phyloP scores from a whole-genome alignment of 2,888 invertebrate species.

The Ectemnius continuus region DNA sequence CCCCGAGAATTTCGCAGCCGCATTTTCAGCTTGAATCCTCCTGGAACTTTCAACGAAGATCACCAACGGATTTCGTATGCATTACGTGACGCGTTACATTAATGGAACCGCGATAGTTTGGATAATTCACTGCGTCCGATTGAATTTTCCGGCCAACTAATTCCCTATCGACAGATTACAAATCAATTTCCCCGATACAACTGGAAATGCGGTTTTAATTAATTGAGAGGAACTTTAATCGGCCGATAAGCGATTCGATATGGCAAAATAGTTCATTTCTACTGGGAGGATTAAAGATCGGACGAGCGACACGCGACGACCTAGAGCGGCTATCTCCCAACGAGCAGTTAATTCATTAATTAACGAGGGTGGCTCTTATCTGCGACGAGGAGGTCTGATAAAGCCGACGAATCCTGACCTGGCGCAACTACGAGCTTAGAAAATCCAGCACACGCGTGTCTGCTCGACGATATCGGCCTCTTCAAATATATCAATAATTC shows the following conservation, averaged over 20 bases:
- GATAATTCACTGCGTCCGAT: slow-evolving; percentile 12
- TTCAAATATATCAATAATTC: slow-evolving; percentile 10
- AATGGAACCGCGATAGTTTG: slow-evolving; percentile 30
- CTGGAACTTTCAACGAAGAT: slow-evolving; percentile 28
- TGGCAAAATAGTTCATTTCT: slow-evolving; percentile 27
- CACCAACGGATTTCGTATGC: slow-evolving; percentile 21
- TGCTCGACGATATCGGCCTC: slow-evolving; percentile 7
- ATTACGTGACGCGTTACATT: slow-evolving; percentile 20
- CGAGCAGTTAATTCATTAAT: slow-evolving; percentile 53
- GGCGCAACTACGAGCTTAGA: slow-evolving; percentile 17
- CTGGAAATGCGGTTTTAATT: too few relatives aligned
- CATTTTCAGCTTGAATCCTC: slow-evolving; percentile 24
- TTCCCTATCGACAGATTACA: background rate
- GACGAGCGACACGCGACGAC: slow-evolving; percentile 27
- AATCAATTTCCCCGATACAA: too few relatives aligned
- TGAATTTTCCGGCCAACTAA: too few relatives aligned
- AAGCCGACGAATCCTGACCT: slow-evolving; percentile 43
- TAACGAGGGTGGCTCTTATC: slow-evolving; percentile 53
- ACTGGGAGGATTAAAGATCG: slow-evolving; percentile 30
- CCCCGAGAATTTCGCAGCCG: slow-evolving; percentile 35
- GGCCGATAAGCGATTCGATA: background rate
- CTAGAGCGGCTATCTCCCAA: slow-evolving; percentile 39
- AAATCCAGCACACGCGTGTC: background rate
- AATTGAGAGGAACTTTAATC: too few relatives aligned
- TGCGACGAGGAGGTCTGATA: slow-evolving; percentile 40